Evolutionary conservation across 2,888 invertebrate genomes (phyloP), one percentile per base, ranked within the genome.

Genomic region (Drosophila vallismaia): DNA sequence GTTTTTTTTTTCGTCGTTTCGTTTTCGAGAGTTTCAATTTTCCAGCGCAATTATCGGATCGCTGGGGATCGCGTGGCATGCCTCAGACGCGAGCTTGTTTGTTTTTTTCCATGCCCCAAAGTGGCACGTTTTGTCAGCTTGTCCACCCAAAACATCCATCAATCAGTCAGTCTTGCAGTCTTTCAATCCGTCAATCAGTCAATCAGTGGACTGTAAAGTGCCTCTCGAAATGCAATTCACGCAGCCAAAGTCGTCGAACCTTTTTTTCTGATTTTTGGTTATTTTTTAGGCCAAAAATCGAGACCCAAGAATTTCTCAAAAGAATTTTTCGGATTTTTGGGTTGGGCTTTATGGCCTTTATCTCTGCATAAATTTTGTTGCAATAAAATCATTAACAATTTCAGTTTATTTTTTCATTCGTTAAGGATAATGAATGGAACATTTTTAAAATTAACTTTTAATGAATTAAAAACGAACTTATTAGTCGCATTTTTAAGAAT

Each of bases 161-260:
- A 36, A 31, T 44, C 31, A 19, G 24, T 14, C 12, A 28, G 8
- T 55, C 46, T 4, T 6, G 2, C 26, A 26, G 4, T 26, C 26
- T 3, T 2, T 4, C 26, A 26, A 26, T 26, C 26, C 4, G 26
- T 26, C 26, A 26, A 26, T 26, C 26, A 3, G 26, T 28, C 28
- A 28, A 6, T 28, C 28, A 4, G 1, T 28, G 50, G 69, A 50
- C 62, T 74, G 77, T 83, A 50, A 74, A 75, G 54, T 62, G 70
- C 66, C 54, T 66, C 64, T 76, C 59, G 49, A 64, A 72, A 74
- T 72, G 74, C 81, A 60, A 75, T 72, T 71, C 59, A 62, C 55
- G 52, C 51, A 26, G 38, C 36, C 28, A 52, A 78, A 78, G 81
- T 84, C 87, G 71, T 76, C 62, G 79, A 82, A 81, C 81, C 62